Evolutionary conservation across 1,140 invertebrate species (phyloP), one percentile per base, ranked within the genome.

Genomic region (Drosophila pachea): DNA sequence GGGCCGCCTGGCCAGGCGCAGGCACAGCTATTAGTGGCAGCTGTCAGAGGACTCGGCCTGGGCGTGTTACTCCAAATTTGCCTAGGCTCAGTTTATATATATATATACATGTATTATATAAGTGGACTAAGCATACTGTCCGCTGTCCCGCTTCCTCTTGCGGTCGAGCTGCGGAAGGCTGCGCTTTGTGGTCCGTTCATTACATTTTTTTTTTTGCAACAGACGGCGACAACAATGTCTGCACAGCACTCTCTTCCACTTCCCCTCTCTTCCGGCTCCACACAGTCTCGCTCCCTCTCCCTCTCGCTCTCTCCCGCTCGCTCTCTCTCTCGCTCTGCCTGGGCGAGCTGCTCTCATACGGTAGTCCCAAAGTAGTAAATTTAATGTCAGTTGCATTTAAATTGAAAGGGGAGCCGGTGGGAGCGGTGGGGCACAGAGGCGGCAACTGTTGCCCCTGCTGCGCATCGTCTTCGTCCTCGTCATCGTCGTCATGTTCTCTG

Each of bases 341-440:
- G n/a, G n/a, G n/a, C n/a, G n/a, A n/a, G 40, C 54, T 45, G 22
- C 40, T 55, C 60, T 60, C 45, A 49, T 12, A 66, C 66, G 61
- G 79, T 73, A 78, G 78, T 83, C 61, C 47, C 82, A 86, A 86
- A 86, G 81, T 86, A 86, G 77, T 86, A 86, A 86, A 86, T 86
- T 86, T 86, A 86, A 86, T 81, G 81, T 86, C 81, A 86, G 81
- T 86, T 86, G 76, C 74, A 86, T 86, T 86, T 86, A 86, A 86
- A 86, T 86, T 86, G 81, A 81, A 86, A 77, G 76, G 1, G 22
- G 74, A 45, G 76, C 40, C 12, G 76, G 65, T 73, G 8, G 48
- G 4, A 7, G 5, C 11, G 49, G 4, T 4, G 12, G 8, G 11
- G 16, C 35, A 6, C 2, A 16, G 54, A 42, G 16, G 9, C 16